Percentiles rank a stretch among this genome's conserved stretches.
Conservation (phyloP, 2,113 vertebrate species). For the Sebastes schlegelii region DNA sequence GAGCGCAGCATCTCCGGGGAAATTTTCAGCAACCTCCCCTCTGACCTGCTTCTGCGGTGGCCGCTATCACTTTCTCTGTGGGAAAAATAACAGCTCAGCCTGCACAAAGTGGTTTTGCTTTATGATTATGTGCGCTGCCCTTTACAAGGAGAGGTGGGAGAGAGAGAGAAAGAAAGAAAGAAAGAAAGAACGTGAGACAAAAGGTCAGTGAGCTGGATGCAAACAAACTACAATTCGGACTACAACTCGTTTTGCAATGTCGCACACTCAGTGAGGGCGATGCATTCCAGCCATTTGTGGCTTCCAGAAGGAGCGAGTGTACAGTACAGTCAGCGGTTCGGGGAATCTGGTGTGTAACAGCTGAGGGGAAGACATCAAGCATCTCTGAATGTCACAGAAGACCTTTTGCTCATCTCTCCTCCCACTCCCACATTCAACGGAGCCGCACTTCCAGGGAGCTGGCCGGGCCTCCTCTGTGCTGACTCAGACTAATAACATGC, state of each 20-base stretch:
- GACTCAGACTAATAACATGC: constrained; percentile 68
- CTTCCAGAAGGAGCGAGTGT: constrained; percentile 17
- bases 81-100: constrained; percentile 14
- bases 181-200: constrained; percentile 8
- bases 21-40: constrained; percentile 48
- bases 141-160: constrained; percentile 21
- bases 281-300: neutral
- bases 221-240: constrained; percentile 16
- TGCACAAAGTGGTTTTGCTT: constrained; percentile 24
- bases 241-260: constrained; percentile 9
- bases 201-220: constrained; percentile 14
- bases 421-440: constrained; percentile 61
- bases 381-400: constrained; percentile 46
- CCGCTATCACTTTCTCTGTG: constrained; percentile 28
- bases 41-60: constrained; percentile 47
- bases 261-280: neutral
- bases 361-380: constrained; percentile 58
- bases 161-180: neutral
- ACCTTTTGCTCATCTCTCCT: constrained; percentile 62
- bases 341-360: constrained; percentile 57
- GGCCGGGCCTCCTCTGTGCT: constrained; percentile 50
- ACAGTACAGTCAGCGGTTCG: constrained; percentile 42
- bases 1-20: constrained; percentile 47
- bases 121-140: constrained; percentile 21
- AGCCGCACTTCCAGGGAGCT: constrained; percentile 41